These are phyloP conservation scores for Delia radicum DNA, from an alignment of 1,140 invertebrate species.

Conservation along the genomic window DNA sequence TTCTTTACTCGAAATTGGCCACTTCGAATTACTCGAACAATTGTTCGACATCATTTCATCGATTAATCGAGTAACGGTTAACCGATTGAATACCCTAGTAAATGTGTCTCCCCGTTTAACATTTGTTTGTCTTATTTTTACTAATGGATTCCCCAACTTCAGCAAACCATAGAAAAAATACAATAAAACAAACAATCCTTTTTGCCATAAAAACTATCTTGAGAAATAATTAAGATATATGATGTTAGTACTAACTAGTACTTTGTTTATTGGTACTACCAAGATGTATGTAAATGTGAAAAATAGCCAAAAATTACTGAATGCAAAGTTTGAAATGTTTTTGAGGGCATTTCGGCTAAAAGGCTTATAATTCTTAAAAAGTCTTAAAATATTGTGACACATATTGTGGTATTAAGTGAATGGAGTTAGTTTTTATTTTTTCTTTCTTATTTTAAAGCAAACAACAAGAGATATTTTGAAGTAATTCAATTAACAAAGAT, in stretches of 20 bases:
- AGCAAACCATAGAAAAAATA: neutral
- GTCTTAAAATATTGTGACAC: neutral
- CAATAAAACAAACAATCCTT: neutral
- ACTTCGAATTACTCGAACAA: too few species aligned
- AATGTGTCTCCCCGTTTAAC: neutral
- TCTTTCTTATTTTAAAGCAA: neutral
- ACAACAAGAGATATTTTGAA: neutral
- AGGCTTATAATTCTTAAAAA: neutral
- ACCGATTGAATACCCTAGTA: neutral
- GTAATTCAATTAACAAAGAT: too few species aligned
- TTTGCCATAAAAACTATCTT: neutral
- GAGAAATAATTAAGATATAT: neutral
- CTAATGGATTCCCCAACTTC: neutral
- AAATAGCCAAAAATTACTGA: slow-evolving; percentile 5
- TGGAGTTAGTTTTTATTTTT: neutral
- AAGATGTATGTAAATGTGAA: neutral
- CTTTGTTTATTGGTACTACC: neutral
- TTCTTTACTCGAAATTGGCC: too few species aligned
- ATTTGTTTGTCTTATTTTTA: neutral
- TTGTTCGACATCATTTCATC: too few species aligned
- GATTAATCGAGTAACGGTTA: too few species aligned
- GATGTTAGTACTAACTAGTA: neutral
- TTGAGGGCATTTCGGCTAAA: neutral
- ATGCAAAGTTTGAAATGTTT: neutral
- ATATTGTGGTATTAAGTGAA: neutral